Evolutionary conservation across 2,888 invertebrate genomes (phyloP).

Genomic region (Stramonita haemastoma): DNA sequence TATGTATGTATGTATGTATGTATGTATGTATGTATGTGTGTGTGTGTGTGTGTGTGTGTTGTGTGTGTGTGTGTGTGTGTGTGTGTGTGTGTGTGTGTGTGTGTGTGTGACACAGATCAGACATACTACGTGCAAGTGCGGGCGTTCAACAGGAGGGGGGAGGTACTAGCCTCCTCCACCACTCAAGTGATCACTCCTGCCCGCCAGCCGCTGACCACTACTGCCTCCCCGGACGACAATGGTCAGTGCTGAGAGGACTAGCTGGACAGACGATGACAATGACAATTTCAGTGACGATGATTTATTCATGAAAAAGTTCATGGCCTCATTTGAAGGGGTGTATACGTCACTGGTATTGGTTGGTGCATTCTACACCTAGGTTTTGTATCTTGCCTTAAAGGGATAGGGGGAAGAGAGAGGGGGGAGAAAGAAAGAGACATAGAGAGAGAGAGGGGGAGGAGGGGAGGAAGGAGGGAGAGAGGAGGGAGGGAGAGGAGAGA

Average conservation of each 20-base stretch:
- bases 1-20: too few species aligned
- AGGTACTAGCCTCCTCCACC: constrained; percentile 15
- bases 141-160: constrained; percentile 30
- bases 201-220: neutral
- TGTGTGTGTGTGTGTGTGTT: neutral
- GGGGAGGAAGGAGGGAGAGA: neutral
- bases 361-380: too few species aligned
- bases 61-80: too few species aligned
- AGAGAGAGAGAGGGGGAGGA: neutral
- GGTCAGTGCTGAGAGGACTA: neutral
- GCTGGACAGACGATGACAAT: too few species aligned
- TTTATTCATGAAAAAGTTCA: too few species aligned
- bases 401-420: neutral
- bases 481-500: neutral
- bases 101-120: neutral
- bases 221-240: neutral
- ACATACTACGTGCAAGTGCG: constrained; percentile 33
- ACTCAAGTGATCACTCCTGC: neutral
- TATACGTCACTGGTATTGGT: too few species aligned
- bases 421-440: neutral
- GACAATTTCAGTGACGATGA: too few species aligned
- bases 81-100: too few species aligned
- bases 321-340: too few species aligned
- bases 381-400: too few species aligned
- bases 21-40: neutral